Percentiles rank a stretch among this genome's conserved stretches.
phyloP scores from a whole-genome alignment of 2,797 vertebrate species.

The Pachyuromys duprasi region DNA sequence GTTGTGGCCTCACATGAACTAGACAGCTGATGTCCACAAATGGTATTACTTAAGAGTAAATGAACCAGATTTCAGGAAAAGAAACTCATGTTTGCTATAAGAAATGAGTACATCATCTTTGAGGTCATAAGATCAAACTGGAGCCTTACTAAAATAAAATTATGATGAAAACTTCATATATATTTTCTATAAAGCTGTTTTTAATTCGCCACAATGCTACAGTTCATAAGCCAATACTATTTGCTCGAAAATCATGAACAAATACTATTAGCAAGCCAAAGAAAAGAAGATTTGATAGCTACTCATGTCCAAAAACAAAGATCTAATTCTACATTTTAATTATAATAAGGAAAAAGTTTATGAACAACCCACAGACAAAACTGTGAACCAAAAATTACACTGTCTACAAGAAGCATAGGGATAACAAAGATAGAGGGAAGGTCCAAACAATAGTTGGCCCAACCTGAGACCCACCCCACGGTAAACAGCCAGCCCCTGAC shows the following conservation, averaged over 20 bases:
- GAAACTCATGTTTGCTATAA: constrained; percentile 38
- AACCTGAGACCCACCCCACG: no score
- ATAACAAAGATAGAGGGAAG: no score
- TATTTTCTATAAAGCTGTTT: constrained; percentile 40
- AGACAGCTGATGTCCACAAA: constrained; percentile 45
- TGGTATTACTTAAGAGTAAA: constrained; percentile 70
- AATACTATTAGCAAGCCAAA: constrained; percentile 37
- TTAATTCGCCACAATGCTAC: background rate
- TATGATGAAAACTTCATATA: background rate
- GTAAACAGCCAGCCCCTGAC: no score
- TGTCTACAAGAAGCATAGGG: no score
- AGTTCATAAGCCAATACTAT: constrained; percentile 11
- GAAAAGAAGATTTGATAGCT: background rate
- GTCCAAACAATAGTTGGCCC: no score
- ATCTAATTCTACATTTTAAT: background rate
- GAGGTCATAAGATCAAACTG: background rate
- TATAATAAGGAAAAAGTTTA: background rate
- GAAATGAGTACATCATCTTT: background rate
- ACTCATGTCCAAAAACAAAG: constrained; percentile 16
- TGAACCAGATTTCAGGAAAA: constrained; percentile 58
- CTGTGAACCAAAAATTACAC: no score
- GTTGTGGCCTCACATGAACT: constrained; percentile 48
- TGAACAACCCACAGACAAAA: background rate
- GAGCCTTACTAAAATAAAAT: background rate
- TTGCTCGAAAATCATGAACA: constrained; percentile 23